A percentile compares a stretch with the other conserved stretches of the same genome.
These are phyloP conservation scores for Parazoanthus swiftii DNA, from an alignment of 92 coral and sea anemone species.

Conservation along the genomic window DNA sequence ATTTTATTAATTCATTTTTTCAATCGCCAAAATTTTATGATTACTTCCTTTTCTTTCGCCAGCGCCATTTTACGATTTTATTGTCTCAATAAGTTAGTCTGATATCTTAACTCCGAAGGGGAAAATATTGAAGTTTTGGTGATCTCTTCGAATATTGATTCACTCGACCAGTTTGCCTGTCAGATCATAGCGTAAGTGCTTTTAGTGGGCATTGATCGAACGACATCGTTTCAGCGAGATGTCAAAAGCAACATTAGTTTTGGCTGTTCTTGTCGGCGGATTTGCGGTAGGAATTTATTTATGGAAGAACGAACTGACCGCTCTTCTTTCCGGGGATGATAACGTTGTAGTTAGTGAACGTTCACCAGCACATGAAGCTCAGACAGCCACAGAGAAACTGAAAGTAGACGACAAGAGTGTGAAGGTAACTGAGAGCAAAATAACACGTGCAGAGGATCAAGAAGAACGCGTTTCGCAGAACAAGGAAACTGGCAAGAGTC, in stretches of 20 bases:
- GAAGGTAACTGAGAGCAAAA: neutral
- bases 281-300: constrained; percentile 37
- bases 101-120: too few relatives aligned
- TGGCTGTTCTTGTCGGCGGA: constrained; percentile 33
- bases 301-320: constrained; percentile 20
- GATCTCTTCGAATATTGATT: too few relatives aligned
- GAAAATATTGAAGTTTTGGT: too few relatives aligned
- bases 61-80: too few relatives aligned
- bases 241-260: constrained; percentile 3
- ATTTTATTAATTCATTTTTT: neutral
- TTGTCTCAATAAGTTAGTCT: too few relatives aligned
- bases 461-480: constrained; percentile 2
- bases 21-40: too few relatives aligned
- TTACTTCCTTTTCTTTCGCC: too few relatives aligned
- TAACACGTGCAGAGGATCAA: neutral
- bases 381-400: neutral
- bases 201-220: neutral
- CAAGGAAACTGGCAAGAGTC: neutral
- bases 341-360: neutral
- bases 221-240: constrained; percentile 7
- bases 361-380: neutral
- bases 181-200: neutral
- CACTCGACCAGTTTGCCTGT: neutral
- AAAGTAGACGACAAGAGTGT: neutral
- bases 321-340: neutral